Evolutionary conservation across 1,140 invertebrate species (phyloP), one percentile per base, ranked within the genome.

Genomic region (Choristoneura fumiferana): DNA sequence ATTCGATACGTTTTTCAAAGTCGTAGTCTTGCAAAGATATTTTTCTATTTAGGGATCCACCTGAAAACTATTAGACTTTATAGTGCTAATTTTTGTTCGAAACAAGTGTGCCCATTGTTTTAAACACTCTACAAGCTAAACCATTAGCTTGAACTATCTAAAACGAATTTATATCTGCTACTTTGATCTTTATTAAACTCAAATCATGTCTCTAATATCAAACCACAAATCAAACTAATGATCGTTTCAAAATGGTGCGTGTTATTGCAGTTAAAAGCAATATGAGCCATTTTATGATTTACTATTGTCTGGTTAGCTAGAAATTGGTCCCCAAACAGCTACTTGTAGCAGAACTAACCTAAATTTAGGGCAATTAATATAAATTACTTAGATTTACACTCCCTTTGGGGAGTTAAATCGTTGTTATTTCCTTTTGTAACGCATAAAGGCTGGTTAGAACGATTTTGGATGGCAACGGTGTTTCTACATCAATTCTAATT

Each of bases 301-400:
- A 83, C 39, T 75, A 68, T 70, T 62, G 63, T 63, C 73, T 70
- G 72, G 68, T 77, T 73, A 79, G 67, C 55, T 64, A 55, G 49
- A 61, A 78, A 84, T 84, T 65, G 79, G 72, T 81, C 84, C 81
- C 81, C 64, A 69, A 76, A 70, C 73, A 71, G 57, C 67, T 65
- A 69, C 72, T 74, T 61, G 69, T 74, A 75, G 69, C n/a, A 71
- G 78, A 80, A 84, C 77, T 81, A 84, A 78, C 72, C 71, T 77
- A 74, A 81, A 84, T 82, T 78, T 68, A 60, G 58, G 64, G 69
- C 81, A 78, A 87, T 87, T 84, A 84, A 82, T 87, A 87, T 82
- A 80, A 82, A 87, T 87, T 81, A 84, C 75, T 73, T 73, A 69
- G 73, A 87, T 85, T 84, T 82, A 84, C 72, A 78, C 72, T 73